Base-by-base conservation (phyloP, 2,888 invertebrate species). In the Acheta domesticus region DNA sequence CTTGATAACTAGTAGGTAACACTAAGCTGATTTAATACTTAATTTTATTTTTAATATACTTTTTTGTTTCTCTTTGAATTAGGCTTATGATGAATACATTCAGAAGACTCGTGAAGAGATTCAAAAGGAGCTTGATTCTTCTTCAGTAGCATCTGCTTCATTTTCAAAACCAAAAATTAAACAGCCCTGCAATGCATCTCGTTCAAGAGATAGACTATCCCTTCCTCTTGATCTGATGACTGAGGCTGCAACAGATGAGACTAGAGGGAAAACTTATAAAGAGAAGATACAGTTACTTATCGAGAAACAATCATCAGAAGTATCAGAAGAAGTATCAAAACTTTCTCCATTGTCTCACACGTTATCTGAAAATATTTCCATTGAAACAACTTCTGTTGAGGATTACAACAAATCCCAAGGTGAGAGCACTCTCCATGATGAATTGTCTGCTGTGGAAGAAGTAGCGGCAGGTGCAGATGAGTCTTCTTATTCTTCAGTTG, bases 101-200 rank as follows among this genome's bases (percentile, higher is more conserved):
- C 82, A 83, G 74, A 82, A 84, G 80, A 82, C 83, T 11, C 83
- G 82, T 77, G 82, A 82, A 74, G 84, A 80, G 21, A 76, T 80
- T 16, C 73, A 77, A 48, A 75, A 79, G 16, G 62, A 50, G n/a
- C 48, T 16, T 16, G 75, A 50, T 49, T 19, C 49, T 62, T 79
- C 76, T 12, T 48, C 50, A n/a, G 76, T 62, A 12, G 21, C 20
- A 50, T 36, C 73, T 48, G 11, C 62, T 2, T 48, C 21, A 14
- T 73, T 84, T 20, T 86, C 87, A 1, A 85, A 85, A 78, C 88
- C 88, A 11, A 86, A 87, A 84, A 88, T 88, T 79, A 88, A 87
- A 82, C 86, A 87, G 81, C 88, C 87, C 12, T 82, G 83, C 79
- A 82, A 62, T 62, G 62, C 62, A 62, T 62, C 62, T 82, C 82